A percentile compares a stretch with the other conserved stretches of the same genome.
These are phyloP conservation scores for Capitella teleta DNA, from an alignment of 1,140 invertebrate genomes.

Conservation along the genomic window DNA sequence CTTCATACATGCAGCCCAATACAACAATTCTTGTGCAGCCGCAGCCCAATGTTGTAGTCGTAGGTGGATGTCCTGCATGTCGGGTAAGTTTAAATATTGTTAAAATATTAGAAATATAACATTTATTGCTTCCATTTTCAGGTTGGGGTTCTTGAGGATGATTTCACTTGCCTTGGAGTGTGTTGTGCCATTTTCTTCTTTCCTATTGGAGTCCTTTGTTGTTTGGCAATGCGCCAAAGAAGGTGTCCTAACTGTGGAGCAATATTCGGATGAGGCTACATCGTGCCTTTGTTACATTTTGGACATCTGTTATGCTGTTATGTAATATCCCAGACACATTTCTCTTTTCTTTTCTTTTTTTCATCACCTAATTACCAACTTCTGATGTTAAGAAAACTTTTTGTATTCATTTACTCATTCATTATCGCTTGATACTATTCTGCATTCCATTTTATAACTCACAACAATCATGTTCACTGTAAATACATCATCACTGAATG, in stretches of 20 bases:
- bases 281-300: too few species aligned
- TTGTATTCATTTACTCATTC: too few species aligned
- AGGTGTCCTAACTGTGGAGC: conserved; percentile 75
- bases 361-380: too few species aligned
- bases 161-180: conserved; percentile 63
- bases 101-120: background rate
- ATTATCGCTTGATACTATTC: too few species aligned
- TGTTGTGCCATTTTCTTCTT: conserved; percentile 76
- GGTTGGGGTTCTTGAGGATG: conserved; percentile 71
- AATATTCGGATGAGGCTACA: conserved; percentile 55
- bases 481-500: too few species aligned
- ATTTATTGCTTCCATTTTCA: conserved; percentile 22
- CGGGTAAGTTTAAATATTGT: conserved; percentile 45
- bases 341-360: too few species aligned
- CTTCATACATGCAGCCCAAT: conserved; percentile 2
- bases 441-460: too few species aligned
- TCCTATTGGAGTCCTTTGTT: conserved; percentile 70
- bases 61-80: conserved; percentile 71
- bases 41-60: conserved; percentile 54
- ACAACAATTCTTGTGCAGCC: conserved; percentile 16
- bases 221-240: conserved; percentile 62
- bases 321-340: too few species aligned
- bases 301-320: too few species aligned
- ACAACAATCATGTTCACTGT: too few species aligned
- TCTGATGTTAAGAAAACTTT: too few species aligned